Percentiles rank a stretch among this genome's conserved stretches.
phyloP scores from a whole-genome alignment of 1,140 invertebrate species.

The Lethrus apterus region DNA sequence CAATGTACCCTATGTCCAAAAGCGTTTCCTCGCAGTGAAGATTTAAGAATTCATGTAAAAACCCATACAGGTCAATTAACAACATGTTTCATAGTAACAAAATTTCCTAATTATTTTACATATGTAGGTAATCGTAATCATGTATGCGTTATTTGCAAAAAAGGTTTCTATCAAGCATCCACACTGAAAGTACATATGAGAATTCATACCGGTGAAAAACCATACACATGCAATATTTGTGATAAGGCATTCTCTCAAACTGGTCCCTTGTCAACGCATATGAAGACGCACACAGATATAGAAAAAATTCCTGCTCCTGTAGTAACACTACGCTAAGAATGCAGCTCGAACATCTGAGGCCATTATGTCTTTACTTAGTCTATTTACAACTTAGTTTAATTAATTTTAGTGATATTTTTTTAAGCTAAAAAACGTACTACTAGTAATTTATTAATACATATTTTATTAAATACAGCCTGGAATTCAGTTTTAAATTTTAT shows the following conservation, averaged over 20 bases:
- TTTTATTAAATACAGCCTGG: no score
- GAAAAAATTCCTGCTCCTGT: no score
- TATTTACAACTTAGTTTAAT: no score
- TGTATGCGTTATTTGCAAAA: slow-evolving; percentile 33
- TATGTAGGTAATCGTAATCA: slow-evolving; percentile 32
- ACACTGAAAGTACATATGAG: slow-evolving; percentile 40
- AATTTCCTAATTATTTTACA: background rate
- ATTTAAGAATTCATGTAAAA: slow-evolving; percentile 35
- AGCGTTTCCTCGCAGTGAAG: slow-evolving; percentile 28
- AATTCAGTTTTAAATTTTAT: no score
- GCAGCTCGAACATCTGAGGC: no score
- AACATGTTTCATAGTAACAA: slow-evolving; percentile 7
- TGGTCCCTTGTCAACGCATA: slow-evolving; percentile 33
- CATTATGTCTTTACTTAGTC: no score
- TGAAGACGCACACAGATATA: slow-evolving; percentile 39
- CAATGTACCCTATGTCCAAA: slow-evolving; percentile 9
- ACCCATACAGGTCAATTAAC: slow-evolving; percentile 36
- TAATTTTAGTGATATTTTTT: no score
- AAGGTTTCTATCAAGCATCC: slow-evolving; percentile 36
- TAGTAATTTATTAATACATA: no score
- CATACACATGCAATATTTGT: slow-evolving; percentile 36
- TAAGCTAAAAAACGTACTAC: no score
- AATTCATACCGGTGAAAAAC: slow-evolving; percentile 37
- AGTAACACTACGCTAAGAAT: no score
- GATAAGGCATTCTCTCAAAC: slow-evolving; percentile 37